Base-by-base conservation (phyloP, 2,888 invertebrate species). In the Apotomis capreana region DNA sequence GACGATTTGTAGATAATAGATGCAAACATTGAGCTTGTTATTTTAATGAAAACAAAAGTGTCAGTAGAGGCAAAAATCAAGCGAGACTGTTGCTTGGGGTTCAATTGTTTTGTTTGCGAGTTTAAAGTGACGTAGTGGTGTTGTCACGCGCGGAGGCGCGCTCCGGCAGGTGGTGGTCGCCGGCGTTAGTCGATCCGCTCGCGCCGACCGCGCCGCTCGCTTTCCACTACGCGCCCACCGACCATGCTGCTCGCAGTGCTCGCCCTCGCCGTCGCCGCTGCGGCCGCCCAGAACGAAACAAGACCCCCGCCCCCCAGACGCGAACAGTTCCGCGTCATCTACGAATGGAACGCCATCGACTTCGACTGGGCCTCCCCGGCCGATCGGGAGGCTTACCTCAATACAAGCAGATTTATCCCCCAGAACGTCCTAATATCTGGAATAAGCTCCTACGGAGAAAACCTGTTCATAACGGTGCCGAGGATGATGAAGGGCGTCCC, bases 331-430 rank as follows among this genome's bases (percentile, higher is more conserved):
- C 93, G 94, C 73, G 96, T 96, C 49, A 94, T 95, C 73, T 95
- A 95, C 87, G 95, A 96, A 89, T 96, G 96, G 96, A 95, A 94
- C 82, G 94, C 94, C 75, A 89, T 96, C 75, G 95, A 96, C 83
- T 96, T 95, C 88, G 94, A 94, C 46, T 96, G 96, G 96, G 94
- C 94, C 52, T 92, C 92, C 75, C 94, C 93, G 63, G 94, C 92
- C 76, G 91, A 91, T 15, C 94, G 94, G 75, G 88, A 92, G 62
- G 87, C 87, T 74, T 95, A 95, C 74, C 84, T 94, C 74, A 91
- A 92, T 80, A 92, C 92, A 62, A 94, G 94, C 76, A 88, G 89
- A 77, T 96, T 95, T 88, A 93, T 95, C 74, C 95, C 95, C 15
- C 94, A 94, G 83, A 96, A 96, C 88, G 95, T 95, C 79, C 87